These are phyloP conservation scores for Emydura subglobosa DNA, from an alignment of 2,113 vertebrate species.

Conservation along the genomic window DNA sequence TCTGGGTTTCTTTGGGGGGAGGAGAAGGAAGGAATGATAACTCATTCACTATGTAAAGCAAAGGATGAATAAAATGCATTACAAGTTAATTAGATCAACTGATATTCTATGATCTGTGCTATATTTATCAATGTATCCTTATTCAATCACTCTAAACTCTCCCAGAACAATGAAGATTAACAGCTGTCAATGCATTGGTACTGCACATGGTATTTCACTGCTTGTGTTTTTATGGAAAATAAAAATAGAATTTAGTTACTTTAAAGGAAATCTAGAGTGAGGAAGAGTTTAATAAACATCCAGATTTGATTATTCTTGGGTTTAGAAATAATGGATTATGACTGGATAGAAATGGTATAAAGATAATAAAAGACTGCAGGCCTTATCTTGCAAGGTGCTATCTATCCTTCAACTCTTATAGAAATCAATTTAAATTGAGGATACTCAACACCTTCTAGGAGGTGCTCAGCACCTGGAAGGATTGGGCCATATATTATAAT, in stretches of 20 bases:
- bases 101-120: neutral
- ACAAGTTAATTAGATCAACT: constrained; percentile 4
- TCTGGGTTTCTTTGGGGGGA: neutral
- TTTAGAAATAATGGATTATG: neutral
- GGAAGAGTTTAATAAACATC: neutral
- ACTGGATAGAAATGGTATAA: neutral
- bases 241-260: neutral
- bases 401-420: neutral
- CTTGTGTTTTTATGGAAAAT: constrained; percentile 13
- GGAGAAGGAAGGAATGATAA: constrained; percentile 22
- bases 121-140: neutral
- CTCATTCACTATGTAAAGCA: neutral
- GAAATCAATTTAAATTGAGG: neutral
- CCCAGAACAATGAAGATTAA: neutral
- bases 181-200: neutral
- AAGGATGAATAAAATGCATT: constrained; percentile 33
- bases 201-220: constrained; percentile 1
- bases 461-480: neutral
- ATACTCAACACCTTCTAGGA: neutral
- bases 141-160: neutral
- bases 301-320: neutral
- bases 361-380: neutral
- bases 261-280: constrained; percentile 5
- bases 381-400: neutral
- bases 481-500: neutral